These are phyloP conservation scores for Dryadula phaetusa DNA, from an alignment of 2,888 invertebrate genomes.

Conservation along the genomic window DNA sequence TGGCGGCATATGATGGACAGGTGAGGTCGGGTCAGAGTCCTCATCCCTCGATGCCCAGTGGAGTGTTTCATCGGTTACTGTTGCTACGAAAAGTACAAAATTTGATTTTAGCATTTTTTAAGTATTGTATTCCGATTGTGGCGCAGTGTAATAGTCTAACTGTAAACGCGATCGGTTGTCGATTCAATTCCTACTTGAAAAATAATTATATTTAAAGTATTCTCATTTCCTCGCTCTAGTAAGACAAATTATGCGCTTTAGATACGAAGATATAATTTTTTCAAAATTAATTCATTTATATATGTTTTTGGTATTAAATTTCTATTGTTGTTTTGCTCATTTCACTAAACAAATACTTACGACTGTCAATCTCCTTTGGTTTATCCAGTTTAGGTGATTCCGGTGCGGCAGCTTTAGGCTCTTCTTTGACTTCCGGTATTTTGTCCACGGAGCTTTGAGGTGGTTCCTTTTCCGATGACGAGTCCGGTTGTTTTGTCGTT, in stretches of 20 bases:
- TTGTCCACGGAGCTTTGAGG: slow-evolving; percentile 63
- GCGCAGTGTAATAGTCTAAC: too few relatives aligned
- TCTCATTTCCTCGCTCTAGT: too few relatives aligned
- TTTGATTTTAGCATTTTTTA: too few relatives aligned
- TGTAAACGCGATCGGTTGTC: too few relatives aligned
- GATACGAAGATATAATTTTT: too few relatives aligned
- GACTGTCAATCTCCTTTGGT: slow-evolving; percentile 61
- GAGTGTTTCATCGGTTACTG: slow-evolving; percentile 69
- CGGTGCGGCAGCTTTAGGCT: slow-evolving; percentile 61
- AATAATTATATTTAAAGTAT: too few relatives aligned
- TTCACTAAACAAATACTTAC: slow-evolving; percentile 51
- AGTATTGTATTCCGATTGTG: too few relatives aligned
- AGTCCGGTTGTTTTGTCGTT: slow-evolving; percentile 73
- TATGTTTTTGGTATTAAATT: too few relatives aligned
- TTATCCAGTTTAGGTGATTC: slow-evolving; percentile 70
- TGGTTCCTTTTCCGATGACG: slow-evolving; percentile 72
- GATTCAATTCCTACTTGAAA: too few relatives aligned
- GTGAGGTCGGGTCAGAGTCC: slow-evolving; percentile 64
- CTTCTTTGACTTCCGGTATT: slow-evolving; percentile 68
- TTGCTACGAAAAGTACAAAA: slow-evolving; percentile 47
- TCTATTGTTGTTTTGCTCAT: too few relatives aligned
- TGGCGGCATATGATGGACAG: slow-evolving; percentile 59
- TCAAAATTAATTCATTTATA: too few relatives aligned
- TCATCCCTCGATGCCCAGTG: slow-evolving; percentile 76
- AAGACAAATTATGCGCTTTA: too few relatives aligned